phyloP scores from a whole-genome alignment of 2,888 invertebrate species.

The Dolichomitus sp. region DNA sequence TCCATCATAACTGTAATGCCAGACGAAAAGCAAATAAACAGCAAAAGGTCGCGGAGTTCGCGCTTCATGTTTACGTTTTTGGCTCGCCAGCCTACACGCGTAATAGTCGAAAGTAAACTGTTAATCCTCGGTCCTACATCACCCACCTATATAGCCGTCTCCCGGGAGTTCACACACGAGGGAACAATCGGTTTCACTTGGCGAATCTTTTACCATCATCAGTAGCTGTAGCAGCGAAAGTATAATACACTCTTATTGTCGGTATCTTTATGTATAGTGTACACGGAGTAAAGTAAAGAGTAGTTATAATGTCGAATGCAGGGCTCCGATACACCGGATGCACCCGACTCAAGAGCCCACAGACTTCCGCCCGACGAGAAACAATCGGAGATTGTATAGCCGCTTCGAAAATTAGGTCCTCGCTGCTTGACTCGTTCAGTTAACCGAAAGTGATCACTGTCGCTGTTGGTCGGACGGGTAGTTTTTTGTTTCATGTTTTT shows the following conservation, averaged over 20 bases:
- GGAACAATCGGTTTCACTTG: constrained; percentile 85
- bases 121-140: constrained; percentile 70
- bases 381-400: constrained; percentile 58
- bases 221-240: constrained; percentile 80
- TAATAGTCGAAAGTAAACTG: constrained; percentile 77
- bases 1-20: constrained; percentile 81
- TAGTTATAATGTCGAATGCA: constrained; percentile 41
- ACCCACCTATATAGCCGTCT: constrained; percentile 80
- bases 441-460: constrained; percentile 44
- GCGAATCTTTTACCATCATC: constrained; percentile 74
- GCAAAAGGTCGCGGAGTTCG: constrained; percentile 71
- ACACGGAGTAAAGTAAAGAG: neutral
- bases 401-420: constrained; percentile 21
- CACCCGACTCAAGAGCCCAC: constrained; percentile 70
- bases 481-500: neutral
- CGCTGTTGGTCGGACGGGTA: constrained; percentile 6
- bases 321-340: constrained; percentile 82
- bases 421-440: constrained; percentile 6
- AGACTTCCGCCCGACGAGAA: constrained; percentile 72
- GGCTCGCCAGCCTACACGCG: constrained; percentile 19
- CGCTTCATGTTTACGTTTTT: constrained; percentile 72
- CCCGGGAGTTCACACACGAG: constrained; percentile 79
- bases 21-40: constrained; percentile 75
- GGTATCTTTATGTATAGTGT: constrained; percentile 45
- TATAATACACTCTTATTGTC: constrained; percentile 64